Base-by-base conservation (phyloP, 2,888 invertebrate species). In the Eutolmus rufibarbis region DNA sequence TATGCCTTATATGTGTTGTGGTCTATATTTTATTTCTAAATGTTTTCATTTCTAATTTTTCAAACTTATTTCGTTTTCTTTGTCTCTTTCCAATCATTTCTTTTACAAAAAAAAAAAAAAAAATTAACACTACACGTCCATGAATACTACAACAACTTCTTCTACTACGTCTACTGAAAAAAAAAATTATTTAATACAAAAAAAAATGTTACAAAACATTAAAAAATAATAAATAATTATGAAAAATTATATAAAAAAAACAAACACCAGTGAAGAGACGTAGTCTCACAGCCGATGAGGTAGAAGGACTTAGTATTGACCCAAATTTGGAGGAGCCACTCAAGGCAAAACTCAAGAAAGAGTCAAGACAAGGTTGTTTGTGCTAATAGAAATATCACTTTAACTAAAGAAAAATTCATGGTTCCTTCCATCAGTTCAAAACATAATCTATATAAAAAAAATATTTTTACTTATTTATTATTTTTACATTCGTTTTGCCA, bases 291-390 rank as follows among this genome's bases (percentile, higher is more conserved):
- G 93, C 94, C 90, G 93, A 94, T 89, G 94, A 94, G 90, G 95
- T 95, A 91, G 94, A 94, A 90, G 94, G 94, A 90, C 93, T 94
- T 90, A 94, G 95, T 91, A 94, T 90, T 87, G 90, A 90, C 87
- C 88, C 90, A 74, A 90, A 95, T 90, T 94, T 95, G 91, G 95
- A 95, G 92, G 95, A 95, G 92, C 95, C 95, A 89, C 93, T 95
- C 90, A 94, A 94, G 92, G 93, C 94, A 88, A 94, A 94, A 93
- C 94, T 94, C 91, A 93, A 94, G 91, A 94, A 94, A 92, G 95
- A 95, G 91, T 94, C 89, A 88, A 94, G 94, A 91, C 94, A 94
- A 95, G 95, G 95, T 95, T 95, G 28, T 89, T 81, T 82, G 74
- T 87, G 84, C 34, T 57, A 66, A 66, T 77, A 57, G 51, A 74